Percentiles rank a stretch among this genome's conserved stretches.
phyloP scores from a whole-genome alignment of 2,797 vertebrate genomes.

The Scarus forsteni region DNA sequence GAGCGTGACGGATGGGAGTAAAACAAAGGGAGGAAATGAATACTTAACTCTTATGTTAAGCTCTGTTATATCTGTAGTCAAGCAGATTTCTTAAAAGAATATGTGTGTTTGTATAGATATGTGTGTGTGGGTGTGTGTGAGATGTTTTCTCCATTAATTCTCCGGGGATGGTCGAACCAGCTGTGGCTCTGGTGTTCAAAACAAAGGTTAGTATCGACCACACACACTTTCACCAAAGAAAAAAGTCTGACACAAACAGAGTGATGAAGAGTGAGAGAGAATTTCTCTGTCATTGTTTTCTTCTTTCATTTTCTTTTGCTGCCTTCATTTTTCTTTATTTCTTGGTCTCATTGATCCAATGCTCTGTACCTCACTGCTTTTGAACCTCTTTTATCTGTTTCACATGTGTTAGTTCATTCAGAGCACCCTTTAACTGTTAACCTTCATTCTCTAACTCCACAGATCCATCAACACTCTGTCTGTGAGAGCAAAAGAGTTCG shows the following conservation, averaged over 20 bases:
- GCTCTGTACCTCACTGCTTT: slow-evolving; percentile 20
- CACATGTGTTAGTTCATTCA: slow-evolving; percentile 33
- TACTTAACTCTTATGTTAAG: slow-evolving; percentile 9
- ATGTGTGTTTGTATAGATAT: background rate
- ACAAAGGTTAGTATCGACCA: slow-evolving; percentile 19
- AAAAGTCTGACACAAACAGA: slow-evolving; percentile 2
- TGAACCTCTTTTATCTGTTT: slow-evolving; percentile 52
- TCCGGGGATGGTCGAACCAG: background rate
- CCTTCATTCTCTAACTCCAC: slow-evolving; percentile 54
- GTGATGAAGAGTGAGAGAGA: slow-evolving; percentile 12
- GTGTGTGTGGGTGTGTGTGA: background rate
- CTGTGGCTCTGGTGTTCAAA: slow-evolving; percentile 1
- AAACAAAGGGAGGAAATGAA: slow-evolving; percentile 14
- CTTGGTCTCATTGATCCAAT: slow-evolving; percentile 25
- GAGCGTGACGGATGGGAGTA: slow-evolving; percentile 14
- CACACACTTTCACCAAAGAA: background rate
- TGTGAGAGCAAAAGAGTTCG: slow-evolving; percentile 27
- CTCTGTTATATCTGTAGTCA: slow-evolving; percentile 4
- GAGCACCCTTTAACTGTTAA: slow-evolving; percentile 53
- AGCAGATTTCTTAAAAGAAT: slow-evolving; percentile 5
- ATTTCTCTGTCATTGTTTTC: slow-evolving; percentile 12
- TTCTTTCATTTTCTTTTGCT: slow-evolving; percentile 10
- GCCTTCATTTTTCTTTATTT: slow-evolving; percentile 42
- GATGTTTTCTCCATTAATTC: background rate
- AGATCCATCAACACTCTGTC: slow-evolving; percentile 58